Conservation (phyloP, 2,113 vertebrate species). For the Beaufortia kweichowensis region DNA sequence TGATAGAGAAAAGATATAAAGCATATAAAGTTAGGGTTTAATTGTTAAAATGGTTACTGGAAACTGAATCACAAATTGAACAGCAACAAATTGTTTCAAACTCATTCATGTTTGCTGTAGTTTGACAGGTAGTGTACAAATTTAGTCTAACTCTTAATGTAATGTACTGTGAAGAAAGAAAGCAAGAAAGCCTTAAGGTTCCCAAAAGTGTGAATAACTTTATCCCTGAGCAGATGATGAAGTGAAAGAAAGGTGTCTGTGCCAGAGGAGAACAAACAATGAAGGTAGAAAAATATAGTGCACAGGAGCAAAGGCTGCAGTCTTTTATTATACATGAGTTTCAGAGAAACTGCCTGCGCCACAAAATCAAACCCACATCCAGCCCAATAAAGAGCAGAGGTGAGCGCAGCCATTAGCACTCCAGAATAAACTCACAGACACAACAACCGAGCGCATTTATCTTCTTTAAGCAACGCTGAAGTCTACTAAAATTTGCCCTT, state of each 20-base stretch:
- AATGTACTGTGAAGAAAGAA: conserved; percentile 37
- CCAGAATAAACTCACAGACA: conserved; percentile 18
- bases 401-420: neutral
- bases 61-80: no score
- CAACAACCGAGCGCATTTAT: conserved; percentile 32
- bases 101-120: no score
- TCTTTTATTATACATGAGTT: conserved; percentile 52
- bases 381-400: neutral
- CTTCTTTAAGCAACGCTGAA: neutral
- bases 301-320: conserved; percentile 19
- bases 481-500: conserved; percentile 13
- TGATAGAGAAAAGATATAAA: conserved; percentile 49
- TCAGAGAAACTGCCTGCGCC: conserved; percentile 33
- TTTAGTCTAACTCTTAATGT: no score
- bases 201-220: neutral
- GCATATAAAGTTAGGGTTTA: neutral
- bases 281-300: neutral
- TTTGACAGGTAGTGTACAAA: no score
- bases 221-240: conserved; percentile 6
- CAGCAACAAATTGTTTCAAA: no score
- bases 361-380: conserved; percentile 39
- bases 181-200: conserved; percentile 18
- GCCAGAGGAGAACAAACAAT: conserved; percentile 1
- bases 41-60: no score
- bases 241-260: neutral